Conservation (phyloP, 2,888 invertebrate species). For the Hemicrepidius hirtus region DNA sequence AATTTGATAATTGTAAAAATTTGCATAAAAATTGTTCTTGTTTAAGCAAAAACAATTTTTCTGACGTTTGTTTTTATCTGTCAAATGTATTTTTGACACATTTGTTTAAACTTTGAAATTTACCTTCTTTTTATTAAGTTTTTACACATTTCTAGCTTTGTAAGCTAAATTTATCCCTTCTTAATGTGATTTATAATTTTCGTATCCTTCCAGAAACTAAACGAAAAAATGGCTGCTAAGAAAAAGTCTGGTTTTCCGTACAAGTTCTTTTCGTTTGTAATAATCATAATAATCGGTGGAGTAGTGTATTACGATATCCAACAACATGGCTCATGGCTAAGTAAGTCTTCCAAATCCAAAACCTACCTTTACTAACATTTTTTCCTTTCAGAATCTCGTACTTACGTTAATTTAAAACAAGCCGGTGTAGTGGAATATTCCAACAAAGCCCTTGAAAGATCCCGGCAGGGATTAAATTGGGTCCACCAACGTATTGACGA, state of each 20-base stretch:
- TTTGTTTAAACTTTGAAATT: not conserved
- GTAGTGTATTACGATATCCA: slow-evolving; percentile 80
- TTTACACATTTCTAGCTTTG: not conserved
- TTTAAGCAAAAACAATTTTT: no score
- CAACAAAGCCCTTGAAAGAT: slow-evolving; percentile 78
- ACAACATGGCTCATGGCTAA: slow-evolving; percentile 80
- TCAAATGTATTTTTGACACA: not conserved
- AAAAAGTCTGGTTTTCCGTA: slow-evolving; percentile 75
- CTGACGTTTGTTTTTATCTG: not conserved
- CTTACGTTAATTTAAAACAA: slow-evolving; percentile 79
- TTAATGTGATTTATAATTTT: not conserved
- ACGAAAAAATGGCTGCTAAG: slow-evolving; percentile 71
- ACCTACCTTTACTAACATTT: not conserved
- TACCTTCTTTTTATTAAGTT: not conserved
- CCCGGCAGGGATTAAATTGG: slow-evolving; percentile 77
- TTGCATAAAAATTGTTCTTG: no score
- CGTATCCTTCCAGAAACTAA: slow-evolving; percentile 57
- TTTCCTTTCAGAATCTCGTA: slow-evolving; percentile 78
- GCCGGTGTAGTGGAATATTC: slow-evolving; percentile 79
- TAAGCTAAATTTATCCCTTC: no score
- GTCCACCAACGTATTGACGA: slow-evolving; percentile 81
- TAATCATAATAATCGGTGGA: slow-evolving; percentile 77
- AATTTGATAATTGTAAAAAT: no score
- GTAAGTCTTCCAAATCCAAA: slow-evolving; percentile 71
- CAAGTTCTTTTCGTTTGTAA: slow-evolving; percentile 78